Conservation (phyloP, 2,797 vertebrate species). For the Coregonus ussuriensis region DNA sequence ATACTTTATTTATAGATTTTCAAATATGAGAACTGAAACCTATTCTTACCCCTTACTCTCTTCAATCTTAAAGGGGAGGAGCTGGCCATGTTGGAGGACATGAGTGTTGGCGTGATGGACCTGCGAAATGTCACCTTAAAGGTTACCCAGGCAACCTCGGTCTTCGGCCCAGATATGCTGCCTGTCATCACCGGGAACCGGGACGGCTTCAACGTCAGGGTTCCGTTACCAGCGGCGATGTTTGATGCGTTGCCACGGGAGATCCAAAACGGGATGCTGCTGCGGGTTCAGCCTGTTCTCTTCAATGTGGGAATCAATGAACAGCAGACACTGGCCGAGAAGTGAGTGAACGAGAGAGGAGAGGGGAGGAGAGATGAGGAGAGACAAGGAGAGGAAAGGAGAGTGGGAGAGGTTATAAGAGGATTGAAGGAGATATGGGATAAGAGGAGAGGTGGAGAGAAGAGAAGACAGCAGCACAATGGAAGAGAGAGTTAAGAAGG, state of each 20-base stretch:
- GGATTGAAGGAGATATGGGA: neutral
- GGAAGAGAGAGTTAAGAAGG: neutral
- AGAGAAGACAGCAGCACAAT: neutral
- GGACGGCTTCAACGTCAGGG: constrained; percentile 94
- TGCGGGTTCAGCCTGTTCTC: constrained; percentile 94
- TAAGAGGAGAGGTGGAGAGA: no score
- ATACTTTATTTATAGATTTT: neutral
- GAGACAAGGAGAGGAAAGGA: neutral
- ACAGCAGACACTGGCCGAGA: constrained; percentile 97
- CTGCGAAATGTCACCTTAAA: constrained; percentile 98
- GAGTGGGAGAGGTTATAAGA: neutral
- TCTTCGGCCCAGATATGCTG: constrained; percentile 88
- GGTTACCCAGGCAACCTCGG: constrained; percentile 92
- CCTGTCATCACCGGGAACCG: constrained; percentile 97
- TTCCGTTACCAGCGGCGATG: constrained; percentile 88
- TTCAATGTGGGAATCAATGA: constrained; percentile 99
- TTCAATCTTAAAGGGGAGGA: constrained; percentile 84
- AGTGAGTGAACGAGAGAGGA: constrained; percentile 70
- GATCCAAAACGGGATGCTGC: constrained; percentile 97
- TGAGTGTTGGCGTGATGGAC: constrained; percentile 95
- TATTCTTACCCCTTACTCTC: neutral
- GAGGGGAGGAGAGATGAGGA: neutral
- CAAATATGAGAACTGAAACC: neutral
- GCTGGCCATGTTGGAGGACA: constrained; percentile 96
- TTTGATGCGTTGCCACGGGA: constrained; percentile 93